Base-by-base conservation (phyloP, 2,113 vertebrate species). In the Glaucomys volans region DNA sequence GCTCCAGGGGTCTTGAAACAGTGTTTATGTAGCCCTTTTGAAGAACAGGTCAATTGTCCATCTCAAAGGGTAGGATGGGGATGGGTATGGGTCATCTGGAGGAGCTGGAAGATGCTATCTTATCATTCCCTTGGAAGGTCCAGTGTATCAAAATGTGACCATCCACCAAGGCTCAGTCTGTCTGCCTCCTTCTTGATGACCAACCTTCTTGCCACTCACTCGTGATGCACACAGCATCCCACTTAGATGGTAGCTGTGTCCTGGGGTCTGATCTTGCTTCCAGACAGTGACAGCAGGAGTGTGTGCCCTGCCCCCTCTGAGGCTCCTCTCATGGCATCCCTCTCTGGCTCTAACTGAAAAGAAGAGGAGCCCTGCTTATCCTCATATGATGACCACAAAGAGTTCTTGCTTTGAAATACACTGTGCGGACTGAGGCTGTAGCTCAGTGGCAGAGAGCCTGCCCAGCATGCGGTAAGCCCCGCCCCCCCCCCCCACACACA, bases 221-320 rank as follows among this genome's bases (percentile, higher is more conserved):
- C 8, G 3, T 0, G 26, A 14, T 2, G 18, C 64, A 66, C 7
- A 66, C 44, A 13, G 0, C 11, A 12, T 11, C n/a, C 62, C 14
- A 1, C 59, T 54, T 1, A 16, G 5, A 6, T 12, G 1, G 17
- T 20, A 26, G 71, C 2, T 18, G 2, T 2, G 8, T 12, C 14
- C 64, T 12, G 30, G 17, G 2, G 5, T 16, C 62, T 22, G 59
- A 32, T 5, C 17, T 13, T 26, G n/a, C 4, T 26, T 59, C 50
- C 10, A 1, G 57, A 5, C 2, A 26, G 24, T 3, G 6, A 24
- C 22, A 28, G 2, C 0, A 11, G 74, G 24, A 22, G 9, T 0
- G 0, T 8, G 0, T 1, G 2, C 9, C 57, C 4, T 26, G 9
- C 26, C 35, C 16, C 2, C 2, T 20, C 69, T 9, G 20, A 77